phyloP scores from a whole-genome alignment of 2,888 invertebrate species.

The Agrochola lychnidis region DNA sequence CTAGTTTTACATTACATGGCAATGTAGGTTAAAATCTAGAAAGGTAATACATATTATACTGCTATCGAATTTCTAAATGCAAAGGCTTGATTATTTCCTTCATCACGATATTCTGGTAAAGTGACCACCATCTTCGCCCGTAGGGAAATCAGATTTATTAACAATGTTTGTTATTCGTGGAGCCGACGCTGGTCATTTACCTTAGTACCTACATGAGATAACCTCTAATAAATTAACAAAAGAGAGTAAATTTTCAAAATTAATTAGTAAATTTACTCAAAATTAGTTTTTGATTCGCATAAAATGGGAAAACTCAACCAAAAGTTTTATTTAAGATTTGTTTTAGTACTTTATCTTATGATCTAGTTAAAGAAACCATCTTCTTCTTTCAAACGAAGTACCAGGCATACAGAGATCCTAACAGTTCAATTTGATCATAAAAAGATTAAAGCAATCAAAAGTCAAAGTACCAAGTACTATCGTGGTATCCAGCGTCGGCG shows the following conservation, averaged over 20 bases:
- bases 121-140: background rate
- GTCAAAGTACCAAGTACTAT: slow-evolving; percentile 65
- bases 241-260: background rate
- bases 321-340: background rate
- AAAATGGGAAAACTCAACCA: background rate
- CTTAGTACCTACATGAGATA: background rate
- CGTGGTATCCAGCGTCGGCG: slow-evolving; percentile 71
- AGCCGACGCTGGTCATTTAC: background rate
- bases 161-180: background rate
- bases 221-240: background rate
- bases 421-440: slow-evolving; percentile 62
- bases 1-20: background rate
- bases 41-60: background rate
- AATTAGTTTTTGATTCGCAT: background rate
- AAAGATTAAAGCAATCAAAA: slow-evolving; percentile 66
- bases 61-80: background rate
- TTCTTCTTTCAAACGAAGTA: slow-evolving; percentile 38
- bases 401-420: slow-evolving; percentile 53
- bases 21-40: background rate
- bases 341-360: background rate
- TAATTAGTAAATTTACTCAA: background rate
- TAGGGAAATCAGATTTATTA: slow-evolving; percentile 33
- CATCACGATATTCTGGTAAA: background rate
- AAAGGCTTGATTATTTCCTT: background rate
- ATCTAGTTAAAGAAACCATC: slow-evolving; percentile 10